Conservation (phyloP, 2,113 vertebrate genomes). For the Oreochromis spilurus region DNA sequence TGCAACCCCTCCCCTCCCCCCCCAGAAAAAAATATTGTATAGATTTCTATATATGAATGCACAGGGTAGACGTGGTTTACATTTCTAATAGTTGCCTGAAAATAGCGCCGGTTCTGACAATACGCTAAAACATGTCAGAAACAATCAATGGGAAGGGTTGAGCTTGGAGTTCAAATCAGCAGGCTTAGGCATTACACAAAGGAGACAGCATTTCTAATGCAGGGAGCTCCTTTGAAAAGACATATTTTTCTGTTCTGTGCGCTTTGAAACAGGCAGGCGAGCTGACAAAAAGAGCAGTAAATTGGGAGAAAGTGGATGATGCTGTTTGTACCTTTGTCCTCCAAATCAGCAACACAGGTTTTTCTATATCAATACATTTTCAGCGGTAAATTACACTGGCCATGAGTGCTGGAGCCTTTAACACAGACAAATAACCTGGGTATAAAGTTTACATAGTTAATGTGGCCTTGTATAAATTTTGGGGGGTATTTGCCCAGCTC, state of each 20-base stretch:
- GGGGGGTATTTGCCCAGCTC: not conserved
- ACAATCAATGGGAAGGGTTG: not conserved
- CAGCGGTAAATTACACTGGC: not conserved
- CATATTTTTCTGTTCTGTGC: not conserved
- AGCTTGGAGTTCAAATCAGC: not conserved
- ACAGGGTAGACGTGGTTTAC: not conserved
- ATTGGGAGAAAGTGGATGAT: not conserved
- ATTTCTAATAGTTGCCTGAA: not conserved
- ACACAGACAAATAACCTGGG: not conserved
- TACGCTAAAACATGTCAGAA: not conserved
- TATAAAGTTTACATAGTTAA: not conserved
- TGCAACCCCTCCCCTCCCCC: too few species aligned
- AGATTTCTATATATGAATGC: not conserved
- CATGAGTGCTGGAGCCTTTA: not conserved
- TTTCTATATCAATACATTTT: not conserved
- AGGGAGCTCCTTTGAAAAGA: not conserved
- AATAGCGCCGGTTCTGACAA: not conserved
- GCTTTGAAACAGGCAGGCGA: not conserved
- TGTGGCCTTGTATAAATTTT: not conserved
- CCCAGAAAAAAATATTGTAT: not conserved
- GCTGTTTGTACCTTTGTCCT: not conserved
- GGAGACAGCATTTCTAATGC: not conserved
- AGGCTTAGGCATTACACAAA: not conserved
- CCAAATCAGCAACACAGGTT: not conserved
- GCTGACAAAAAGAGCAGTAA: not conserved